Base-by-base conservation (phyloP, 2,797 vertebrate genomes). In the Cryptoprocta ferox region DNA sequence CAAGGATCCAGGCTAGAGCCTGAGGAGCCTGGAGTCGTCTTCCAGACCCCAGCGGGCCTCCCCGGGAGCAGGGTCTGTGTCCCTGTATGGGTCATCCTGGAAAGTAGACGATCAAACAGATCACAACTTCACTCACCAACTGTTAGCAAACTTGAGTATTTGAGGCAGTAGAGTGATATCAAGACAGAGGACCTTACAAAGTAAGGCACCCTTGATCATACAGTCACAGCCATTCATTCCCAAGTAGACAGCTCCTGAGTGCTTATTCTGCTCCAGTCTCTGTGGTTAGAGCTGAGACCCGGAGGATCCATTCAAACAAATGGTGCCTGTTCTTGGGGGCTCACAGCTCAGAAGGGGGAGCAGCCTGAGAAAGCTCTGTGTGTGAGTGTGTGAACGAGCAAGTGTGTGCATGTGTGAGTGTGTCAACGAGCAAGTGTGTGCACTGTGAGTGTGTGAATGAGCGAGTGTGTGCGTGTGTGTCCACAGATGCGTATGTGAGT, bases 361-460 rank as follows among this genome's bases (percentile, higher is more conserved):
- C 30, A 66, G 5, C 21, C 63, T 0, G 1, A 53, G 56, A 24
- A 0, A 56, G 68, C 15, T 13, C 24, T 7, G 12, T 24, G 16
- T 59, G 28, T 39, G 50, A 48, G 53, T 16, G 26, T 45, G 30
- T 7, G 7, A 28, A 18, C 12, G 10, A 32, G 39, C 0, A 5
- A 50, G 50, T 5, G 15, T 15, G 50, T 15, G 50, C 12, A 2
- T 13, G 12, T 4, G 14, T 12, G 24, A 4, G 13, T 2, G 0
- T 2, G 9, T 26, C 16, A 0, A 50, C 15, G 4, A 50, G 16
- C 12, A 18, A 30, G 32, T 15, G 48, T 61, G 59, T 10, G 11
- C 30, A n/a, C 11, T 4, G 14, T 15, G 24, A 3, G 13, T 2
- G 0, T 2, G 9, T 26, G 28, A 0, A 53, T 53, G 50, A 53